Conservation (phyloP, 2,797 vertebrate species). For the Scolopax bukidnonensis region DNA sequence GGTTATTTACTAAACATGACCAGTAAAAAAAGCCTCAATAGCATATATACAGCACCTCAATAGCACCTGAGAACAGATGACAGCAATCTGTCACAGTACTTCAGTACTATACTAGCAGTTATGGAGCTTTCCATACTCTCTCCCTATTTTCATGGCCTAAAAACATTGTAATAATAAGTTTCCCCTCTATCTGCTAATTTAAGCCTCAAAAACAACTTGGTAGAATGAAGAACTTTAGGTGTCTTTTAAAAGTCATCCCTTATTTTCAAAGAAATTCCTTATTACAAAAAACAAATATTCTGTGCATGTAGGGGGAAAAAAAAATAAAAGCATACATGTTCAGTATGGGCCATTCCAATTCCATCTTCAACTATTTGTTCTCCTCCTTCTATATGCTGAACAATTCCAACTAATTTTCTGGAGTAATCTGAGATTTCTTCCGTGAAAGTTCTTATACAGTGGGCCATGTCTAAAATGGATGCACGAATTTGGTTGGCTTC, state of each 20-base stretch:
- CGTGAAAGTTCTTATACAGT: constrained; percentile 97
- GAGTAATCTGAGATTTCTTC: constrained; percentile 98
- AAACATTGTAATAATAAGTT: not conserved
- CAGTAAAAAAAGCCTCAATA: not conserved
- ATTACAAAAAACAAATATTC: not conserved
- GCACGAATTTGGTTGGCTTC: constrained; percentile 97
- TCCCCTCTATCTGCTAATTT: not conserved
- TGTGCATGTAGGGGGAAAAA: not conserved
- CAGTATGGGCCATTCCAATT: constrained; percentile 94
- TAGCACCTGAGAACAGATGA: not conserved
- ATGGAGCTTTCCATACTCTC: not conserved
- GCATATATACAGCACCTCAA: not conserved
- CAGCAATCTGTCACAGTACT: not conserved
- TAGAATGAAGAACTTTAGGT: not conserved
- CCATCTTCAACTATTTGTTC: constrained; percentile 97
- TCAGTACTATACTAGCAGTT: not conserved
- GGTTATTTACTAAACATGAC: not conserved
- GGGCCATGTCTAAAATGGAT: constrained; percentile 98
- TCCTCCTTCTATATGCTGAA: constrained; percentile 97
- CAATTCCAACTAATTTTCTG: constrained; percentile 94
- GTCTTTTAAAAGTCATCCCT: not conserved
- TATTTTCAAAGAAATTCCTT: not conserved
- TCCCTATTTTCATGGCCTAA: not conserved
- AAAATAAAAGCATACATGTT: constrained; percentile 84
- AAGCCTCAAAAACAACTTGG: not conserved